Evolutionary conservation across 2,113 vertebrate species (phyloP).

Genomic region (Capreolus pygargus): DNA sequence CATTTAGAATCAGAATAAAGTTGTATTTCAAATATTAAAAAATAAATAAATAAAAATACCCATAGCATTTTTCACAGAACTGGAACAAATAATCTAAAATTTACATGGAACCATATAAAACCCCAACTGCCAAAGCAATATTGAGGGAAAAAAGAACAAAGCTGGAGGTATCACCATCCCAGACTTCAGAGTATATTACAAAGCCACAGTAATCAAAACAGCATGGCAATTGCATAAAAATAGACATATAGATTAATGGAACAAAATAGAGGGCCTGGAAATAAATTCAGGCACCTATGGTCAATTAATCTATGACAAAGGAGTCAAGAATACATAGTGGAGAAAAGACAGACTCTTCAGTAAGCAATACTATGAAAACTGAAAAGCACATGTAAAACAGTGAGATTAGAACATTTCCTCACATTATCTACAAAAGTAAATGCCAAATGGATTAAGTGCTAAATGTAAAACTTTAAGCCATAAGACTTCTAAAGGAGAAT

Average conservation of each 20-base stretch:
- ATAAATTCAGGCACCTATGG: not conserved
- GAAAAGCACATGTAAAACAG: not conserved
- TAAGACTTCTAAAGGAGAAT: not conserved
- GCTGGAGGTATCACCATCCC: not conserved
- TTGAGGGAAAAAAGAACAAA: not conserved
- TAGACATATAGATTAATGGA: not conserved
- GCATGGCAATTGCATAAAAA: not conserved
- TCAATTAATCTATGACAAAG: not conserved
- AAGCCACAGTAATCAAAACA: not conserved
- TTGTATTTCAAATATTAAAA: too few relatives aligned
- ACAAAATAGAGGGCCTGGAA: not conserved
- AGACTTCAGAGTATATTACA: not conserved
- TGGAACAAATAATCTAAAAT: not conserved
- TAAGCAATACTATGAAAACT: not conserved
- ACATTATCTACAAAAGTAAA: not conserved
- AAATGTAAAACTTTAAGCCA: not conserved
- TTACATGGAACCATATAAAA: not conserved
- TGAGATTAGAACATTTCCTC: not conserved
- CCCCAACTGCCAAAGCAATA: not conserved
- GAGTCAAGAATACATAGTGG: not conserved
- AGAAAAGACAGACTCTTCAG: not conserved
- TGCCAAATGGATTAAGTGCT: not conserved
- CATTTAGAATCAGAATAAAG: too few relatives aligned
- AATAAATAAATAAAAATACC: not conserved
- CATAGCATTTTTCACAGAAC: not conserved